A percentile compares a stretch with the other conserved stretches of the same genome.
Conservation (phyloP, 2,113 vertebrate species). For the Plestiodon gilberti region DNA sequence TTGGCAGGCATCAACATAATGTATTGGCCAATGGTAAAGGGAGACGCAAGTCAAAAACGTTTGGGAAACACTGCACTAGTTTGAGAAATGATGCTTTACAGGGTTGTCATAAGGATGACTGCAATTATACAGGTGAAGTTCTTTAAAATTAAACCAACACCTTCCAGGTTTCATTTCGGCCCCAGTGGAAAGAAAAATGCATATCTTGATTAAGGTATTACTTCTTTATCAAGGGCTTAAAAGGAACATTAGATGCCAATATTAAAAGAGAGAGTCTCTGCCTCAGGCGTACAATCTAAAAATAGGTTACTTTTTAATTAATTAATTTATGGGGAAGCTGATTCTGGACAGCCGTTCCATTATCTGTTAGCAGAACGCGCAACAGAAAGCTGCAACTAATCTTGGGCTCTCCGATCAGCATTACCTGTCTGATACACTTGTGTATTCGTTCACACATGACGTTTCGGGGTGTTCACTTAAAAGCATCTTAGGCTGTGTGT, state of each 20-base stretch:
- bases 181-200: background rate
- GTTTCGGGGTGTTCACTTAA: background rate
- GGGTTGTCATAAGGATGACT: background rate
- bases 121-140: background rate
- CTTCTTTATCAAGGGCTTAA: background rate
- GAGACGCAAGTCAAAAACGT: no score
- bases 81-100: background rate
- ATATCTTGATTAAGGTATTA: background rate
- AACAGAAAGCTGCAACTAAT: background rate
- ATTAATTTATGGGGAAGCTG: background rate
- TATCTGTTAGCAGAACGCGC: no score
- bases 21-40: no score
- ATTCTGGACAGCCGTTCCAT: background rate
- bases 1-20: no score
- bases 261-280: background rate
- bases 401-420: background rate
- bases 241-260: background rate
- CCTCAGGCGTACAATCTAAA: background rate
- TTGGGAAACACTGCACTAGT: no score
- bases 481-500: background rate
- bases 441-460: background rate
- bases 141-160: background rate
- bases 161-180: background rate
- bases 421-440: background rate
- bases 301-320: background rate